Evolutionary conservation across 2,888 invertebrate species (phyloP).

Genomic region (Eurois occulta): DNA sequence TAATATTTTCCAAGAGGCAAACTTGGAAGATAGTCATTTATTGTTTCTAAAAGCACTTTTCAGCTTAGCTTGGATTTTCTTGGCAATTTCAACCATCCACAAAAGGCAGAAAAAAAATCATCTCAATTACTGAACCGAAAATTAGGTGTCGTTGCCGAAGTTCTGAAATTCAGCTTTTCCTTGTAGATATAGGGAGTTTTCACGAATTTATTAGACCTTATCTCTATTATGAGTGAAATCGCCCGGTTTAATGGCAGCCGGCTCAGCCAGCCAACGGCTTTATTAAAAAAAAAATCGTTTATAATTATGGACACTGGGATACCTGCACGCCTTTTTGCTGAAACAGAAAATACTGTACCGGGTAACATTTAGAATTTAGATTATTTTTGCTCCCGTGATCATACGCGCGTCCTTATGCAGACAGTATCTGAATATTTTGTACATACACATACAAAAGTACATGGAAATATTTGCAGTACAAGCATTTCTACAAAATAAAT

Average conservation of each 20-base stretch:
- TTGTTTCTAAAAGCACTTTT: too few species aligned
- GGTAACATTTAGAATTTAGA: slow-evolving; percentile 41
- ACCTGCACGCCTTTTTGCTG: slow-evolving; percentile 29
- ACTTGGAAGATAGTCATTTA: too few species aligned
- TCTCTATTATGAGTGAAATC: slow-evolving; percentile 56
- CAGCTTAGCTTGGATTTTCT: not conserved
- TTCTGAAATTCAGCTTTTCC: slow-evolving; percentile 29
- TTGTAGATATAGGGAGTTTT: slow-evolving; percentile 34
- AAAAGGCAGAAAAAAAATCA: not conserved
- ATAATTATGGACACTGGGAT: slow-evolving; percentile 48
- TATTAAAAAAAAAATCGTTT: slow-evolving; percentile 52
- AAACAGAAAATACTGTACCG: slow-evolving; percentile 34
- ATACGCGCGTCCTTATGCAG: slow-evolving; percentile 18
- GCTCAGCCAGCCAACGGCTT: slow-evolving; percentile 28
- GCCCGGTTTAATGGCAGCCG: slow-evolving; percentile 33
- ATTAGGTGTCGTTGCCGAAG: slow-evolving; percentile 31
- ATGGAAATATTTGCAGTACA: slow-evolving; percentile 3
- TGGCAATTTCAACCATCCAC: not conserved
- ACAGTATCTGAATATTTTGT: slow-evolving; percentile 40
- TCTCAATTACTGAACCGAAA: slow-evolving; percentile 34
- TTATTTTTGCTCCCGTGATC: slow-evolving; percentile 29
- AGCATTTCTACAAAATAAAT: slow-evolving; percentile 5
- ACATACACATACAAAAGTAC: not conserved
- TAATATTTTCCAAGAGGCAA: too few species aligned
- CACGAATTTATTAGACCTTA: slow-evolving; percentile 58